Percentiles rank a stretch among this genome's conserved stretches.
These are phyloP conservation scores for Anastatus disparis DNA, from an alignment of 1,140 invertebrate genomes.

Conservation along the genomic window DNA sequence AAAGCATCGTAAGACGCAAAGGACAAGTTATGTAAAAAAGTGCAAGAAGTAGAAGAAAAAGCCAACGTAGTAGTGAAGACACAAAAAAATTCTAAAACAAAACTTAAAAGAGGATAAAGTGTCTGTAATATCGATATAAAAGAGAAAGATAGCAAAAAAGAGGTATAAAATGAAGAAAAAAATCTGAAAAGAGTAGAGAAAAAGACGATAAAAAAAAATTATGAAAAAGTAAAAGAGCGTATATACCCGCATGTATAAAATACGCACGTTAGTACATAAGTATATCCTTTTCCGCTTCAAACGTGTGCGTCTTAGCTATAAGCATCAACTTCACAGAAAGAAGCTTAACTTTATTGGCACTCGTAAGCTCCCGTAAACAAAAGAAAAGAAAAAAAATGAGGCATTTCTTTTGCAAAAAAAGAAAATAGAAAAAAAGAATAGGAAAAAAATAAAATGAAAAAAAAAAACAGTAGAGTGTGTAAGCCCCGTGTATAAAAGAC, in stretches of 20 bases:
- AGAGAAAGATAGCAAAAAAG: no score
- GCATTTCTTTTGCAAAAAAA: background rate
- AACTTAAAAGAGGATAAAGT: conserved; percentile 3
- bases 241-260: background rate
- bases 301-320: no score
- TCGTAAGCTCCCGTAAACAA: background rate
- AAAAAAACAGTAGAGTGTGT: background rate
- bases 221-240: background rate
- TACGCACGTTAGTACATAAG: no score
- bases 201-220: background rate
- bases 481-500: background rate
- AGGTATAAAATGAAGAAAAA: background rate
- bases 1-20: no score
- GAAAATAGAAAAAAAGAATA: background rate
- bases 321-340: background rate
- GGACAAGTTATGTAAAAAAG: background rate
- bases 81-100: conserved; percentile 5
- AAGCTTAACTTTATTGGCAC: background rate
- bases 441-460: background rate
- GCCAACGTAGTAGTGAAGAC: background rate
- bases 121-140: conserved; percentile 8
- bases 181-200: background rate
- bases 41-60: background rate
- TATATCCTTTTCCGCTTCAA: no score
- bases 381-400: background rate